These are phyloP conservation scores for Andricus curvator DNA, from an alignment of 2,888 invertebrate species.

Conservation along the genomic window DNA sequence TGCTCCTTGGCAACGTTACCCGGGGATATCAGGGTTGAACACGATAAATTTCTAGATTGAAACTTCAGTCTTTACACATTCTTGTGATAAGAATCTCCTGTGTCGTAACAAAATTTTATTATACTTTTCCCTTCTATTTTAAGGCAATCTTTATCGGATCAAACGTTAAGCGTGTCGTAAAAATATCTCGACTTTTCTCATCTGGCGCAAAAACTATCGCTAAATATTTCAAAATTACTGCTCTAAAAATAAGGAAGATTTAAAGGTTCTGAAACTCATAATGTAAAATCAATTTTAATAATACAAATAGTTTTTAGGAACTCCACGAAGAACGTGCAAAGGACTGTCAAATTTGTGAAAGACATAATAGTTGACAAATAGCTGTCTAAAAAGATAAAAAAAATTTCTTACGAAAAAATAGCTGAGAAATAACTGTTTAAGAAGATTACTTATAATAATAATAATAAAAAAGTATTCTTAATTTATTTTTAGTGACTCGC, in stretches of 20 bases:
- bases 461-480: too few species aligned
- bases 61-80: conserved; percentile 38
- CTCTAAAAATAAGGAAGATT: not conserved
- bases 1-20: conserved; percentile 29
- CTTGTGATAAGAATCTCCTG: conserved; percentile 36
- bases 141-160: conserved; percentile 12
- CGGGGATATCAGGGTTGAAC: conserved; percentile 34
- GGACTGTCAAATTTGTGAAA: too few species aligned
- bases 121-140: conserved; percentile 19
- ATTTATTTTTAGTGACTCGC: too few species aligned
- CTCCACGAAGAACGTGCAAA: too few species aligned
- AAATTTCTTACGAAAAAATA: too few species aligned
- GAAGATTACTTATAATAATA: too few species aligned
- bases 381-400: too few species aligned
- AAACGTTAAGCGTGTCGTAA: conserved; percentile 21
- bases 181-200: conserved; percentile 1
- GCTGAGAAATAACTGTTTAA: too few species aligned
- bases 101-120: conserved; percentile 30
- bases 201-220: not conserved
- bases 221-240: not conserved
- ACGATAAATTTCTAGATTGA: conserved; percentile 41
- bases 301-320: too few species aligned
- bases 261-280: not conserved
- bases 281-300: too few species aligned
- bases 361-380: too few species aligned